Evolutionary conservation across 2,888 invertebrate species (phyloP).

Genomic region (Apomyelois bistriatella): DNA sequence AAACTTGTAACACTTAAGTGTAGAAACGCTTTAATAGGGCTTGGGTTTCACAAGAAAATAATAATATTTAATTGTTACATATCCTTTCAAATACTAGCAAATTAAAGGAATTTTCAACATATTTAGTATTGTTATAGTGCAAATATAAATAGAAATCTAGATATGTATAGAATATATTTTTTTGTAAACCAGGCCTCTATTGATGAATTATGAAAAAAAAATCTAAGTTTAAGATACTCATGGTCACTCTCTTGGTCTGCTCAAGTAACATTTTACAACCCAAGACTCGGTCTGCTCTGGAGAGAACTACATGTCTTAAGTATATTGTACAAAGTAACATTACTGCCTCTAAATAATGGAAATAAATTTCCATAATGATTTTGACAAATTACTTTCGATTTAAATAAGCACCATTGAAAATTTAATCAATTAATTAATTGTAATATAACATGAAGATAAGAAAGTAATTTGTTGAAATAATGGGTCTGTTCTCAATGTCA

Average conservation of each 20-base stretch:
- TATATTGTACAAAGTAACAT: conserved; percentile 17
- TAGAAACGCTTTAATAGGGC: too few species aligned
- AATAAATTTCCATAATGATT: conserved; percentile 46
- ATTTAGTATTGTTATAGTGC: too few species aligned
- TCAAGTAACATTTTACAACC: conserved; percentile 25
- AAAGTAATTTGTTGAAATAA: conserved; percentile 30
- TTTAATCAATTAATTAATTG: background rate
- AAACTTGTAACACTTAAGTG: too few species aligned
- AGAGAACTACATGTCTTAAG: conserved; percentile 27
- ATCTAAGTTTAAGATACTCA: background rate
- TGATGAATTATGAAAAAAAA: background rate
- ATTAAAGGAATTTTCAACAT: too few species aligned
- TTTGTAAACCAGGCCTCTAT: background rate
- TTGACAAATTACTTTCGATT: conserved; percentile 30
- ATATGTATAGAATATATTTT: background rate
- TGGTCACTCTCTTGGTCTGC: conserved; percentile 30
- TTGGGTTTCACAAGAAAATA: too few species aligned
- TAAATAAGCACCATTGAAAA: background rate
- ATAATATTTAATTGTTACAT: too few species aligned
- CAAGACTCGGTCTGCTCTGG: conserved; percentile 31
- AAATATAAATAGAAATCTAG: too few species aligned
- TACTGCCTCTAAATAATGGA: conserved; percentile 20
- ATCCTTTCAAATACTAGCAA: too few species aligned
- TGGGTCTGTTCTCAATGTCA: conserved; percentile 27
- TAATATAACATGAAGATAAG: background rate